Evolutionary conservation across 1,140 invertebrate genomes (phyloP), one percentile per base, ranked within the genome.

Genomic region (Pectinophora gossypiella): DNA sequence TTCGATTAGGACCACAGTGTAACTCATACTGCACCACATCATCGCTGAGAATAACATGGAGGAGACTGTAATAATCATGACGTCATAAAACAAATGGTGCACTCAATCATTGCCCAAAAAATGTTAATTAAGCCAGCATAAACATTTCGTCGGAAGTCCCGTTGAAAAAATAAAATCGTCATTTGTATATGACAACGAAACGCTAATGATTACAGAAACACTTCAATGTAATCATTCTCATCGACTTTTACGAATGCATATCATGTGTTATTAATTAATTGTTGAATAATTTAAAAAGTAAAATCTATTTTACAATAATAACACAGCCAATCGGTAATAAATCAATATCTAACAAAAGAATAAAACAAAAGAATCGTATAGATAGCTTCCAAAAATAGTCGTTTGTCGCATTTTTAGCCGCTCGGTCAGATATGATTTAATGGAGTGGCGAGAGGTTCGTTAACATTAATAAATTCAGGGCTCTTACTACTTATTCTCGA

Each of bases 391-490:
- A 68, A 77, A 79, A 74, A 80, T 80, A 80, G 48, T 36, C 48
- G 47, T 74, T 74, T 69, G 70, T 72, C 61, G 70, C 68, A 76
- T 78, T 79, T 78, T 81, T 76, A 79, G 72, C 56, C 70, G 69
- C 63, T 64, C 72, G 68, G 73, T 74, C 76, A 77, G 76, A 82
- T 82, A 79, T 82, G 78, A 85, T 85, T 82, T 79, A 85, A 76
- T 75, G 71, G 59, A 71, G 59, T 65, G 73, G 52, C 70, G 67
- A 80, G 71, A 78, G 67, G 53, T 75, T 79, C 75, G 73, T 82
- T 76, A 78, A 70, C 72, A 76, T 80, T 73, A 70, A 82, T 82
- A 82, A 85, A 79, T 81, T 73, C 68, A 71, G 55, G 40, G n/a
- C 56, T 57, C 59, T 32, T 75, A 77, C 76, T 51, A 65, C 44